Evolutionary conservation across 2,888 invertebrate genomes (phyloP), one percentile per base, ranked within the genome.

Genomic region (Phorcus lineatus): DNA sequence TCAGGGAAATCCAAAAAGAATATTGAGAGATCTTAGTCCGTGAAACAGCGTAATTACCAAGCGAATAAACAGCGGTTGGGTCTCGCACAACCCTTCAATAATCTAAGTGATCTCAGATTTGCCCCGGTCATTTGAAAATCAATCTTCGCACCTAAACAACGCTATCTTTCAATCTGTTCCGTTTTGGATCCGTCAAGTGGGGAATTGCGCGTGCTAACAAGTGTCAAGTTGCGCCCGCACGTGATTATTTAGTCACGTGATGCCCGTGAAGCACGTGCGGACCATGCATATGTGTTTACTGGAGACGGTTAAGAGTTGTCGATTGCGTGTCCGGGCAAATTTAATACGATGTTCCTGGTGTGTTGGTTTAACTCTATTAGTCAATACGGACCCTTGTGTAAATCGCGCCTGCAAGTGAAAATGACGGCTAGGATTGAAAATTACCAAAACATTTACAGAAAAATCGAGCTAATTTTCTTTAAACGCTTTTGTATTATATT

Each of bases 141-240:
- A 62, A 62, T 62, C 24, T 17, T 28, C 16, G 62, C 22, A 16
- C 24, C 62, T n/a, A 62, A 24, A 62, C 28, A 62, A 28, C 62
- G 62, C 28, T 62, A 62, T 62, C 62, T 22, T 24, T 28, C 28
- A 24, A 24, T 62, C 62, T 62, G 6, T 62, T 62, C 62, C 16
- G 7, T 22, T 24, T 9, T 28, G 22, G 28, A 62, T 28, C 62
- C 28, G 24, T 28, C 28, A 62, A 62, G 62, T 22, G 62, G 22
- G 28, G 62, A 62, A 28, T 62, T 62, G 17, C 62, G 24, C 62
- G 62, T 62, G 62, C 62, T 62, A 62, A 62, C 62, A 62, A 62
- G 62, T 62, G 62, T 62, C 62, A 62, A 62, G 62, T 62, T 62
- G 62, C 24, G 62, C 16, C 62, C 28, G 62, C 62, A 62, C 62